phyloP scores from a whole-genome alignment of 2,797 vertebrate species.

The Coendou prehensilis region DNA sequence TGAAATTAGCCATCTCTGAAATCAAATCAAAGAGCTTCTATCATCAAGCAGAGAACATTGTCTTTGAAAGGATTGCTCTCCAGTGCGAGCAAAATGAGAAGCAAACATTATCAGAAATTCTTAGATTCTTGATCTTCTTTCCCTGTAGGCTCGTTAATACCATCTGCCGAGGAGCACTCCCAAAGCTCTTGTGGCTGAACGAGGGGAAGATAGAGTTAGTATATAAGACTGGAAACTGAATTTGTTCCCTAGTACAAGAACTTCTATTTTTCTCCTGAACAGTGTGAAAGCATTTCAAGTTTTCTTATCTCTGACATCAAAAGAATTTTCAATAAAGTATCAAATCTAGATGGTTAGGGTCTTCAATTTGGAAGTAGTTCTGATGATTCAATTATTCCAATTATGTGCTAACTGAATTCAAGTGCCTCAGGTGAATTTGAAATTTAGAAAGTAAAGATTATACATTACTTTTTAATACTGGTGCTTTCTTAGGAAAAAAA shows the following conservation, averaged over 20 bases:
- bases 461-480: not conserved
- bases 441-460: conserved; percentile 45
- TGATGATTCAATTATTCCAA: conserved; percentile 21
- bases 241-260: not conserved
- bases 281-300: conserved; percentile 31
- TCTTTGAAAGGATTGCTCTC: conserved; percentile 44
- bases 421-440: not conserved
- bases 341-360: not conserved
- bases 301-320: conserved; percentile 50
- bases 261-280: conserved; percentile 52
- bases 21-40: conserved; percentile 49
- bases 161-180: not conserved
- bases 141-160: conserved; percentile 57
- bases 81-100: not conserved
- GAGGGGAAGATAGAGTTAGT: not conserved
- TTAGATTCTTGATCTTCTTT: conserved; percentile 45
- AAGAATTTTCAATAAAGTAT: conserved; percentile 65
- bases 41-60: not conserved
- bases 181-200: not conserved
- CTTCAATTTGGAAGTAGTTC: conserved; percentile 18
- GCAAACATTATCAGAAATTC: conserved; percentile 58
- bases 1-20: conserved; percentile 17
- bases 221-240: not conserved
- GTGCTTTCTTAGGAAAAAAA: not conserved
- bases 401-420: conserved; percentile 47